Conservation (phyloP, 2,113 vertebrate genomes). For the Cygnus atratus region DNA sequence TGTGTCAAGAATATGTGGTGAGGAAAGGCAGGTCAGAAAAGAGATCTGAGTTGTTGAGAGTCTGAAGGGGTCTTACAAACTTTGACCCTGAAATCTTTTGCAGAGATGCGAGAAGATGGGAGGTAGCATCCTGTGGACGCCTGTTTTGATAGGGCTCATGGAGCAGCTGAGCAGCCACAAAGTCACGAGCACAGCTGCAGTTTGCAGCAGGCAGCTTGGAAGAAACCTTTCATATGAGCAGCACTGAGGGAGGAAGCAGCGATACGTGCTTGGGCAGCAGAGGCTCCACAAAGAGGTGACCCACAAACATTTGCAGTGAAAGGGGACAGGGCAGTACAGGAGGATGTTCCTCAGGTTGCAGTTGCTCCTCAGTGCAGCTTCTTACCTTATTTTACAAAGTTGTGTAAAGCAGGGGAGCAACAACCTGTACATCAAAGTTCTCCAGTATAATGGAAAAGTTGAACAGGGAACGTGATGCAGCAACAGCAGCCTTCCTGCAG, state of each 20-base stretch:
- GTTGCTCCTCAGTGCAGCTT: not conserved
- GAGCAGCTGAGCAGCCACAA: not conserved
- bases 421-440: not conserved
- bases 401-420: not conserved
- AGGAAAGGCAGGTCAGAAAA: not conserved
- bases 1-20: not conserved
- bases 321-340: not conserved
- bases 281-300: not conserved
- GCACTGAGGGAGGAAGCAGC: not conserved
- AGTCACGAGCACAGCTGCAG: not conserved
- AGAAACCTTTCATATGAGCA: not conserved
- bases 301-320: not conserved
- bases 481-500: not conserved
- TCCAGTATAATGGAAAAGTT: not conserved
- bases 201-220: fast-evolving
- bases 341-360: not conserved
- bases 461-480: not conserved
- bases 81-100: not conserved
- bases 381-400: not conserved
- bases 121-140: not conserved
- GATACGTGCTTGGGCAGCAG: not conserved
- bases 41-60: not conserved
- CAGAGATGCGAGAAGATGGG: not conserved
- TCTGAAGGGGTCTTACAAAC: not conserved
- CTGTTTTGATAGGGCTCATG: not conserved